Conservation (phyloP, 2,113 vertebrate genomes). For the Archocentrus centrarchus region DNA sequence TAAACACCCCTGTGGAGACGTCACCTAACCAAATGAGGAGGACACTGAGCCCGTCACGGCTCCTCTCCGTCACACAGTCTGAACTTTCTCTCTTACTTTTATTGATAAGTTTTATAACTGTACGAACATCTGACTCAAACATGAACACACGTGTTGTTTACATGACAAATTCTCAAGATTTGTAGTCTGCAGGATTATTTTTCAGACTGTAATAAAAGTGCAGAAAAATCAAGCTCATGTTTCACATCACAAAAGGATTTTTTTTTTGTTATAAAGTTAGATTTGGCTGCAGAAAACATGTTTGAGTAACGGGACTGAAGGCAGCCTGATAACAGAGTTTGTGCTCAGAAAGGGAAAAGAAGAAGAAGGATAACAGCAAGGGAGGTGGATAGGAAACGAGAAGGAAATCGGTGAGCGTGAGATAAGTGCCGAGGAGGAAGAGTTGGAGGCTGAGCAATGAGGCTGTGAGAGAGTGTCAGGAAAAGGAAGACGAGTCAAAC, state of each 20-base stretch:
- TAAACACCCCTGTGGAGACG: not conserved
- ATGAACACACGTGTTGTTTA: not conserved
- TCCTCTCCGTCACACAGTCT: no score
- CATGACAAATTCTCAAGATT: not conserved
- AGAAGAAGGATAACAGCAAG: not conserved
- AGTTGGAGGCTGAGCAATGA: constrained; percentile 18
- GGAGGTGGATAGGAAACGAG: not conserved
- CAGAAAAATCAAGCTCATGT: not conserved
- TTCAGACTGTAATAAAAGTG: not conserved
- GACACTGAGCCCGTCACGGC: not conserved
- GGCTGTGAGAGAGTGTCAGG: constrained; percentile 6
- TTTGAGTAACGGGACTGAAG: not conserved
- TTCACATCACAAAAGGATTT: not conserved
- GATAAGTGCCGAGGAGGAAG: constrained; percentile 59
- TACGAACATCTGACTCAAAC: not conserved
- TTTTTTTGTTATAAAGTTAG: not conserved
- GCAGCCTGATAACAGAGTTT: not conserved
- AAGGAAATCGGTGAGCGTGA: constrained; percentile 46
- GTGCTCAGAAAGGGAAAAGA: not conserved
- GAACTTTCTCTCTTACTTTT: not conserved
- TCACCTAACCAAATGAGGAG: not conserved
- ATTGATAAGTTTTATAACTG: not conserved
- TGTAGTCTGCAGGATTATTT: not conserved
- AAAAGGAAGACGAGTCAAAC: constrained; percentile 36
- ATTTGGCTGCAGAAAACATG: not conserved